These are phyloP conservation scores for Orthosia incerta DNA, from an alignment of 2,888 invertebrate species.

Conservation along the genomic window DNA sequence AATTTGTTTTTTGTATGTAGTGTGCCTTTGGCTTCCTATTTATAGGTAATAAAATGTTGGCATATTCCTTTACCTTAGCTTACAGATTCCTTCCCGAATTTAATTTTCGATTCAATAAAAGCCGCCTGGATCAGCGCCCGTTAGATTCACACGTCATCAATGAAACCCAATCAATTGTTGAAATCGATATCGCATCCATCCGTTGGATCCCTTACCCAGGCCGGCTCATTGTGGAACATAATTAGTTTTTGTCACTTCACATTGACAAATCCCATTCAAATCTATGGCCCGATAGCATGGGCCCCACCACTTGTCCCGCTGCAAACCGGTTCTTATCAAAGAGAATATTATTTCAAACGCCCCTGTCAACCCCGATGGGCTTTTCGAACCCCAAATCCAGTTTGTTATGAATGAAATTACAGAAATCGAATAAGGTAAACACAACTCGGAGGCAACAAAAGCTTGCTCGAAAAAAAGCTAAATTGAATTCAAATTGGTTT, in stretches of 20 bases:
- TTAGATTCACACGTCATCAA: conserved; percentile 55
- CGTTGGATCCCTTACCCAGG: conserved; percentile 76
- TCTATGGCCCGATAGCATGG: conserved; percentile 78
- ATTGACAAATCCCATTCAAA: conserved; percentile 88
- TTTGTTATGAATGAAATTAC: conserved; percentile 91
- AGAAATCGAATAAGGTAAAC: conserved; percentile 91
- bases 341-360: conserved; percentile 91
- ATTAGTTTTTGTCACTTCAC: conserved; percentile 91
- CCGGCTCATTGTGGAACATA: conserved; percentile 86
- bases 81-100: not conserved
- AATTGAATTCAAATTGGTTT: conserved; percentile 91
- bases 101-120: conserved; percentile 40
- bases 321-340: conserved; percentile 89
- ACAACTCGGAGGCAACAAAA: conserved; percentile 91
- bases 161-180: conserved; percentile 68
- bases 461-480: conserved; percentile 90
- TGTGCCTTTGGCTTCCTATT: not conserved
- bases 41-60: not conserved
- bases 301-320: conserved; percentile 84
- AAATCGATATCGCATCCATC: conserved; percentile 79
- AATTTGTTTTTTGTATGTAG: not conserved
- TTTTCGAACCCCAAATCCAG: conserved; percentile 90
- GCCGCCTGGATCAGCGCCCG: conserved; percentile 42
- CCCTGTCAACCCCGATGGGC: conserved; percentile 90
- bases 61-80: not conserved